Conservation (phyloP, 2,888 invertebrate genomes). For the Hypselothyrea guttata region DNA sequence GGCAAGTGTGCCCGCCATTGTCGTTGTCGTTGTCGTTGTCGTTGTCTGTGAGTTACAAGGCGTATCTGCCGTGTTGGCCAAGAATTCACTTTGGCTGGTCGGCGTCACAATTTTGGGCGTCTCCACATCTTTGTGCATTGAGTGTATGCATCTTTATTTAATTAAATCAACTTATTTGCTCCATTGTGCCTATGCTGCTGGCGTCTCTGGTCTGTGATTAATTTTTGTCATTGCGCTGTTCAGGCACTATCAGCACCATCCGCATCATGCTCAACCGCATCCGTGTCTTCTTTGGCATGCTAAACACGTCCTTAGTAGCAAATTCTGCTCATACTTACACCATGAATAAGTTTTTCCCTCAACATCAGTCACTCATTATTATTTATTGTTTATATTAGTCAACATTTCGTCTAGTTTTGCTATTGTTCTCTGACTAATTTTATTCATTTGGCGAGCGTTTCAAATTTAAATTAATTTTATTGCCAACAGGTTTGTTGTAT, state of each 20-base stretch:
- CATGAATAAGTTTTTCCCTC: conserved; percentile 24
- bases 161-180: conserved; percentile 65
- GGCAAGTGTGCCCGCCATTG: conserved; percentile 67
- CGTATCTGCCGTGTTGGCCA: conserved; percentile 64
- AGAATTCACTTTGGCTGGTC: conserved; percentile 67
- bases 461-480: conserved; percentile 41
- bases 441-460: conserved; percentile 42
- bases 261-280: conserved; percentile 15
- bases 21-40: conserved; percentile 52
- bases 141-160: conserved; percentile 58
- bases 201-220: conserved; percentile 42
- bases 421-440: conserved; percentile 69
- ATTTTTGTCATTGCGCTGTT: conserved; percentile 45
- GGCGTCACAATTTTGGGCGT: conserved; percentile 69
- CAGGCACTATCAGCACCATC: conserved; percentile 18
- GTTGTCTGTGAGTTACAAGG: conserved; percentile 66
- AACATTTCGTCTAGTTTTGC: conserved; percentile 18
- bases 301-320: conserved; percentile 19
- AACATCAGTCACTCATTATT: conserved; percentile 29
- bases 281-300: conserved; percentile 38
- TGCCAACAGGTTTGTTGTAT: conserved; percentile 33
- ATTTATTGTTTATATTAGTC: conserved; percentile 67
- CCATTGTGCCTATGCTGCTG: conserved; percentile 26
- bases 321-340: conserved; percentile 25
- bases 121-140: conserved; percentile 16